Base-by-base conservation (phyloP, 2,888 invertebrate genomes). In the Pogonocherus hispidulus region DNA sequence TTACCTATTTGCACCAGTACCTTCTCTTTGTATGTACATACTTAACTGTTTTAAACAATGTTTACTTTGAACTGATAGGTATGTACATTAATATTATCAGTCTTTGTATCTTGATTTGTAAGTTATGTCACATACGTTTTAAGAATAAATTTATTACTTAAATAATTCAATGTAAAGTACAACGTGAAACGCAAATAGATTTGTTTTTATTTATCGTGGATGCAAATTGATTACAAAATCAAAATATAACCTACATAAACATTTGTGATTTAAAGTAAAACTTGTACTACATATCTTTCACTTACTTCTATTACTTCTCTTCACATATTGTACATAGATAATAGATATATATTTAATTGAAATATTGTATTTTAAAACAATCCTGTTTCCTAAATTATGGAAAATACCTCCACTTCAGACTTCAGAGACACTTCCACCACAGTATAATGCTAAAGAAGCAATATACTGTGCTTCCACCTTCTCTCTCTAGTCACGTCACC, bases 111-210 rank as follows among this genome's bases (percentile, higher is more conserved):
- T 62, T 4, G n/a, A 54, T 62, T 55, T 66, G 47, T 47, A 55
- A 62, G 54, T 62, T 54, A 55, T 62, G 52, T 55, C 14, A 27
- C 1, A 47, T 18, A 63, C 57, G 69, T 64, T 56, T 55, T 49
- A 62, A 46, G 62, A 60, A 62, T 63, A 71, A 66, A 66, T 63
- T 65, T 69, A 67, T 69, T 69, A 46, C 62, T 69, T 52, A 67
- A 70, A 35, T 67, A 35, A 63, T 46, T 67, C 67, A 63, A 62
- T 73, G 65, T 59, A 70, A 71, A 67, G 44, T 64, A 51, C 47
- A 72, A 76, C 74, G 75, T 79, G 77, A 72, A 75, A 75, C 71
- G 75, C 71, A 78, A 73, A 75, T 72, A 73, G 75, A 78, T 77
- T 74, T 63, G 46, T 68, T 68, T 56, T 70, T 72, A 71, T 70